Evolutionary conservation across 2,888 invertebrate species (phyloP).

Genomic region (Acleris holmiana): DNA sequence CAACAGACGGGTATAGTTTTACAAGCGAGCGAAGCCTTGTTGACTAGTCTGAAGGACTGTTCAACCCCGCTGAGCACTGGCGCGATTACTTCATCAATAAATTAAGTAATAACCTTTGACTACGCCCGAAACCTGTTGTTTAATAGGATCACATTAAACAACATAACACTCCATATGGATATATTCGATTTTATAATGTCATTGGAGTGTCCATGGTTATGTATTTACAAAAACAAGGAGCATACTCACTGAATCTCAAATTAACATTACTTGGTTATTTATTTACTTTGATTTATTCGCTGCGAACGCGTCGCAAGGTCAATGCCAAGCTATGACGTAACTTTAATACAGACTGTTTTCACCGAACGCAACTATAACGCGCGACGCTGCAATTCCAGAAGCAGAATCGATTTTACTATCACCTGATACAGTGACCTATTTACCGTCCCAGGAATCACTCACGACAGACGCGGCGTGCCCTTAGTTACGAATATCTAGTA

Average conservation of each 20-base stretch:
- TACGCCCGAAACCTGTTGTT: too few relatives aligned
- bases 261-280: slow-evolving; percentile 10
- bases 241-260: not conserved
- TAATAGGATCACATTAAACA: too few relatives aligned
- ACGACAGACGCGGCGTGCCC: slow-evolving; percentile 18
- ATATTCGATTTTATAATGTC: too few relatives aligned
- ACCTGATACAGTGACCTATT: slow-evolving; percentile 10
- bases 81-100: not conserved
- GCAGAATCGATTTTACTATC: not conserved
- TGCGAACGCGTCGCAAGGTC: slow-evolving; percentile 25
- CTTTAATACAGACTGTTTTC: slow-evolving; percentile 1
- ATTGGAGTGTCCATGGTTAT: too few relatives aligned
- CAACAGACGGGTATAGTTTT: not conserved
- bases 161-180: too few relatives aligned
- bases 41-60: not conserved
- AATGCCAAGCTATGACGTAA: slow-evolving; percentile 24
- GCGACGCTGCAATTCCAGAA: slow-evolving; percentile 3
- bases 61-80: not conserved
- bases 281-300: slow-evolving; percentile 24
- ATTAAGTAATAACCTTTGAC: not conserved
- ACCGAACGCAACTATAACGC: not conserved
- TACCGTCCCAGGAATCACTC: slow-evolving; percentile 9
- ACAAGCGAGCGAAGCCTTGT: slow-evolving; percentile 2
- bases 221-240: not conserved
- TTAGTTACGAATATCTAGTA: slow-evolving; percentile 12